These are phyloP conservation scores for Archips crataeganus DNA, from an alignment of 2,888 invertebrate genomes.

Conservation along the genomic window DNA sequence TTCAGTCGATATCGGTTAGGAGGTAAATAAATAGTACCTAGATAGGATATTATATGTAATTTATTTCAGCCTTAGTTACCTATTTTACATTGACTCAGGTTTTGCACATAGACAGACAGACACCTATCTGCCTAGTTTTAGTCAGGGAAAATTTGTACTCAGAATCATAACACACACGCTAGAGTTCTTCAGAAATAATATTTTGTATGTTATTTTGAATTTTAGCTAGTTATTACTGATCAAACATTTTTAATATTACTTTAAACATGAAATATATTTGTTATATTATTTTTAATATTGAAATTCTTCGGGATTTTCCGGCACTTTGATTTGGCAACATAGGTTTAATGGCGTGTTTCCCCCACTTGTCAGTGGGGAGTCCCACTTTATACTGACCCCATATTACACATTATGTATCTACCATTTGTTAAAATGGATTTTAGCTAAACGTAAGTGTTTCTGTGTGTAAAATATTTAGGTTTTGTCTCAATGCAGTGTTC, in stretches of 20 bases:
- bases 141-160: neutral
- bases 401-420: neutral
- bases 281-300: neutral
- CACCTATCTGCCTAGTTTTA: neutral
- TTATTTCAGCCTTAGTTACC: too few relatives aligned
- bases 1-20: too few relatives aligned
- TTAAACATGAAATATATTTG: too few relatives aligned
- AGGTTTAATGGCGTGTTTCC: neutral
- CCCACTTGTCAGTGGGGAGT: neutral
- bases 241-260: neutral
- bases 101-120: too few relatives aligned
- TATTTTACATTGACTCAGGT: too few relatives aligned
- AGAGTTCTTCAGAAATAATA: neutral
- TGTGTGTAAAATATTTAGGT: too few relatives aligned
- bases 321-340: neutral
- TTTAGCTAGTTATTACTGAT: neutral
- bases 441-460: neutral
- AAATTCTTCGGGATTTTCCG: neutral
- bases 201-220: neutral
- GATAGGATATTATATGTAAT: too few relatives aligned
- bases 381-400: neutral
- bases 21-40: too few relatives aligned
- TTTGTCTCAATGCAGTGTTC: too few relatives aligned
- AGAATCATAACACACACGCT: neutral
- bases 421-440: neutral